phyloP scores from a whole-genome alignment of 2,113 vertebrate genomes.

The Camelus bactrianus region DNA sequence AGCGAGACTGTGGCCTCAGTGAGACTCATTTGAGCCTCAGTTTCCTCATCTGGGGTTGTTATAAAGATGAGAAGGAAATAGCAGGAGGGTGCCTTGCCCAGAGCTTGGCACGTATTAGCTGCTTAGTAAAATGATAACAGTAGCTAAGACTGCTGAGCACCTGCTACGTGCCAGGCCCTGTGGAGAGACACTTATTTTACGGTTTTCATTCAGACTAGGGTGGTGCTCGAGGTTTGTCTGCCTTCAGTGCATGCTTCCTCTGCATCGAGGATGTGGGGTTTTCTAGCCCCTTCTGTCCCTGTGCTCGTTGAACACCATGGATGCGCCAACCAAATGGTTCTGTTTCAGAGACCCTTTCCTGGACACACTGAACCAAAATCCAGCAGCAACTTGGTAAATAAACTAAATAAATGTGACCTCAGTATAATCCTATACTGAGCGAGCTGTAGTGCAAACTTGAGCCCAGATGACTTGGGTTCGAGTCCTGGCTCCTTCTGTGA shows the following conservation, averaged over 20 bases:
- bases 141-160: too few species aligned
- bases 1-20: neutral
- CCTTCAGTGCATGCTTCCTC: neutral
- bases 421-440: rapidly evolving
- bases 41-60: neutral
- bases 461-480: rapidly evolving
- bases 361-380: neutral
- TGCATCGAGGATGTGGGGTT: neutral
- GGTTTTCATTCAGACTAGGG: neutral
- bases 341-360: neutral
- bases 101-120: neutral
- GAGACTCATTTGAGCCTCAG: neutral
- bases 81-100: neutral
- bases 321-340: neutral
- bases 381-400: neutral
- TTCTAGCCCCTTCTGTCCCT: neutral
- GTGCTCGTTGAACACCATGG: neutral
- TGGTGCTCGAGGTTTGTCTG: neutral
- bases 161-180: rapidly evolving
- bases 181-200: neutral
- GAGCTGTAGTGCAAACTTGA: rapidly evolving
- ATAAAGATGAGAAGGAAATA: neutral
- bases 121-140: neutral
- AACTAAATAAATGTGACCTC: neutral
- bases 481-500: neutral